These are phyloP conservation scores for Callyntrura sp. DNA, from an alignment of 2,888 invertebrate species.

Conservation along the genomic window DNA sequence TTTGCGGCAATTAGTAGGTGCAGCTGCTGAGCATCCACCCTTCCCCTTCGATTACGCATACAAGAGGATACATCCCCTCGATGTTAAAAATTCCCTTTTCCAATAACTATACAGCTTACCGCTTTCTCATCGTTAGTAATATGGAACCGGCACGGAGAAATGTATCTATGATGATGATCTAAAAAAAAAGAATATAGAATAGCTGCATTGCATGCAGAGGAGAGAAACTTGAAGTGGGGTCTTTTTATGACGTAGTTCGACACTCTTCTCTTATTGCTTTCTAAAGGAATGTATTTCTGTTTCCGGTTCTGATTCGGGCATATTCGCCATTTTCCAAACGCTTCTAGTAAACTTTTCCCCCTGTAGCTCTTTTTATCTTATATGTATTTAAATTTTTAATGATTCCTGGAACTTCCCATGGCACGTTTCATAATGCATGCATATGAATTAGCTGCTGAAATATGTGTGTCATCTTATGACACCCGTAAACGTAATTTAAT, in stretches of 20 bases:
- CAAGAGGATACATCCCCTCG: neutral
- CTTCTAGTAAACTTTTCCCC: neutral
- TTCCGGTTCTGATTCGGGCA: conserved; percentile 26
- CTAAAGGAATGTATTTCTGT: neutral
- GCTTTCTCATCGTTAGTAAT: neutral
- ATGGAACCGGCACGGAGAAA: neutral
- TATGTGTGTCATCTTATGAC: neutral
- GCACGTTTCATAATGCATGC: neutral
- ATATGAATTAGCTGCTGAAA: neutral
- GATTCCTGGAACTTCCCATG: neutral
- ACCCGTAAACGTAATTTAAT: neutral
- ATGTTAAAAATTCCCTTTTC: neutral
- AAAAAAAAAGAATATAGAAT: neutral
- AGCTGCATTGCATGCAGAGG: too few species aligned
- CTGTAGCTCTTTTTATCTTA: neutral
- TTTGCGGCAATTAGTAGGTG: neutral
- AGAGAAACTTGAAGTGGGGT: neutral
- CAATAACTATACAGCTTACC: neutral
- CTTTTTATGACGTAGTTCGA: conserved; percentile 11
- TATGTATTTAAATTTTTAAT: neutral
- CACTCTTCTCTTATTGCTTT: neutral
- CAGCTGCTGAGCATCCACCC: too few species aligned
- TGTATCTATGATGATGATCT: neutral
- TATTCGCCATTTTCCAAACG: conserved; percentile 12
- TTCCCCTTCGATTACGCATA: neutral